A percentile compares a stretch with the other conserved stretches of the same genome.
Conservation (phyloP, 2,797 vertebrate genomes). For the Amphiprion clarkii region DNA sequence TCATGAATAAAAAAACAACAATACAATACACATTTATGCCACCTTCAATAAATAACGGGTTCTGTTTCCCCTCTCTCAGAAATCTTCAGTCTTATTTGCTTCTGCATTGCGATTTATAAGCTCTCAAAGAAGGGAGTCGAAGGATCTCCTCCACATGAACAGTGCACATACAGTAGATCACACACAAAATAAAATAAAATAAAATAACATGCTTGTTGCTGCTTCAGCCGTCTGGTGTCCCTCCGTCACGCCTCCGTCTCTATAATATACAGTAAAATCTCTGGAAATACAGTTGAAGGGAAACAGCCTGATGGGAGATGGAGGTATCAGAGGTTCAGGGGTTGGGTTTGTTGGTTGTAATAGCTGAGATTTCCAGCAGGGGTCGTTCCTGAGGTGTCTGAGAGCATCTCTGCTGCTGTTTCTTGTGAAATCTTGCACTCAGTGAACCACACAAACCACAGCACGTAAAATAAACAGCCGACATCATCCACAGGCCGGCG, state of each 20-base stretch:
- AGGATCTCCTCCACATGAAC: constrained; percentile 51
- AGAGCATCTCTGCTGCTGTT: constrained; percentile 28
- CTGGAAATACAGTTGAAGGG: constrained; percentile 27
- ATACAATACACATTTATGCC: constrained; percentile 77
- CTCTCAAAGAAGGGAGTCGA: constrained; percentile 37
- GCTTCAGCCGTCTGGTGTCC: constrained; percentile 18
- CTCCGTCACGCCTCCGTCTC: constrained; percentile 14
- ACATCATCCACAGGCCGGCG: constrained; percentile 5
- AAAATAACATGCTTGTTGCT: constrained; percentile 67
- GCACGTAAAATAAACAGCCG: constrained; percentile 41
- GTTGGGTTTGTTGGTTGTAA: constrained; percentile 16
- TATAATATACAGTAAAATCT: constrained; percentile 51
- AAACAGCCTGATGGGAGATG: constrained; percentile 21
- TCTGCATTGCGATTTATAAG: constrained; percentile 62
- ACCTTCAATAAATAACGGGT: constrained; percentile 82
- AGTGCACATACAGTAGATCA: constrained; percentile 23
- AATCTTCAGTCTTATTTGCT: constrained; percentile 55
- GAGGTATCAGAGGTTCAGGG: constrained; percentile 17
- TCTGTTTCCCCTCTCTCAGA: constrained; percentile 37
- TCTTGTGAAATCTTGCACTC: constrained; percentile 32
- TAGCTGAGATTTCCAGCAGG: constrained; percentile 70
- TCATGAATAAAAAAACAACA: constrained; percentile 82
- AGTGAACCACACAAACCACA: constrained; percentile 52
- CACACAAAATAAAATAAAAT: constrained; percentile 48
- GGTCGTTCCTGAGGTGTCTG: constrained; percentile 68